Evolutionary conservation across 2,113 vertebrate species (phyloP), one percentile per base, ranked within the genome.

Genomic region (Alligator mississippiensis): DNA sequence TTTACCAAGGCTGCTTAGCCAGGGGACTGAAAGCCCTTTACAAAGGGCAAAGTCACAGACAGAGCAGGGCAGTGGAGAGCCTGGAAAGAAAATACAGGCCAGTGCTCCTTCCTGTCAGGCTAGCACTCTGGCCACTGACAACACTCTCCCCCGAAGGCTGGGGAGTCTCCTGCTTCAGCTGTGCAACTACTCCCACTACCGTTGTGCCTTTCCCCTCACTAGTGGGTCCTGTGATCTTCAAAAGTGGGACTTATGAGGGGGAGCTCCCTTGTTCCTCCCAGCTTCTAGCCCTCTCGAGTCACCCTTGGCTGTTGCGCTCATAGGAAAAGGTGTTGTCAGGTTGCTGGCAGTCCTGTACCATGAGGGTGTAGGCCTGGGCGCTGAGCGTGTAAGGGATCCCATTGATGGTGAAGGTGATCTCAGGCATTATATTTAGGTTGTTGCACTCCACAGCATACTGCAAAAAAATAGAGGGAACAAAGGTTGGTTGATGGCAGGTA

Each of bases 381-480:
- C 34, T 85, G 87, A 98, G 97, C 0, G 79, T 84, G 85, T 98
- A 98, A 72, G 97, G 93, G 47, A 97, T 62, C 34, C 97, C 97
- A 1, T 93, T 98, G 97, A 98, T 98, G 82, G 93, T 96, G 96
- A 98, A 98, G 89, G 98, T 97, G 38, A 98, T 84, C 0, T 94
- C 77, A 0, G 97, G 98, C 98, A 98, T 98, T 63, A 0, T 0
- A 2, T 9, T 61, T 77, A 98, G 91, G 93, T 60, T 97, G 93
- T 34, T 92, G 93, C 98, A 98, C 24, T 98, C 96, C 84, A 98
- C 38, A 2, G 75, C 61, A 0, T 97, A 97, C 95, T 97, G 90
- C 4, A 25, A 82, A 85, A 88, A 5, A 68, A 34, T 12, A 1
- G 0, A 28, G 5, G 30, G 1, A 9, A 62, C 81, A 93, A 85